Percentiles rank a stretch among this genome's conserved stretches.
Conservation (phyloP, 2,113 vertebrate genomes). For the Xenopus laevis region DNA sequence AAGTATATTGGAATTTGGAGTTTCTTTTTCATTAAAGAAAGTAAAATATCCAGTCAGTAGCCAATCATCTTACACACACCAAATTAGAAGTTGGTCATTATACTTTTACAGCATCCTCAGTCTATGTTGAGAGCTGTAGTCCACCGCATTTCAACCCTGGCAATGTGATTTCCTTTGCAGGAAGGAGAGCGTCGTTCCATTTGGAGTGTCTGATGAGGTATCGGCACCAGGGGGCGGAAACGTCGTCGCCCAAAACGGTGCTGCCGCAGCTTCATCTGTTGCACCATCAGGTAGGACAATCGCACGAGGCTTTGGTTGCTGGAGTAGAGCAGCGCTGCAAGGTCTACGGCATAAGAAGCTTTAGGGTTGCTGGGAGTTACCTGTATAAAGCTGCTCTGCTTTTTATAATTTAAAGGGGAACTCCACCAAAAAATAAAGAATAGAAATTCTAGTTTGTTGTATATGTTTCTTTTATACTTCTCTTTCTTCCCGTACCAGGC, state of each 20-base stretch:
- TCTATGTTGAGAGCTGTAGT: background rate
- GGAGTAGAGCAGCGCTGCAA: no score
- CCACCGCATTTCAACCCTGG: background rate
- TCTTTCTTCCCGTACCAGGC: slow-evolving; percentile 63
- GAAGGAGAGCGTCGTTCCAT: slow-evolving; percentile 92
- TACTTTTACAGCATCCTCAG: no score
- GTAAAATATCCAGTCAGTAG: no score
- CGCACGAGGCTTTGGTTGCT: no score
- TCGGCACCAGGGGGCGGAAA: slow-evolving; percentile 71
- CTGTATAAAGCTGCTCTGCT: no score
- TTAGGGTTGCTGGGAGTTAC: no score
- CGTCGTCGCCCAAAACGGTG: slow-evolving; percentile 84
- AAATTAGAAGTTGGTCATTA: no score
- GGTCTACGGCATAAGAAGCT: no score
- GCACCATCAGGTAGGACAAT: slow-evolving; percentile 83
- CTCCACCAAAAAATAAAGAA: background rate
- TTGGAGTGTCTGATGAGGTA: slow-evolving; percentile 92
- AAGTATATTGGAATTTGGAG: no score
- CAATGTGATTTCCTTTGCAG: slow-evolving; percentile 57
- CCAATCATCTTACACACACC: no score
- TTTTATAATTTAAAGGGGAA: no score
- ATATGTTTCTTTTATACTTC: background rate
- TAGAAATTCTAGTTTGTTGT: background rate
- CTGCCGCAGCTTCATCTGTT: slow-evolving; percentile 84
- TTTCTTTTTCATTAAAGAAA: no score